Base-by-base conservation (phyloP, 2,113 vertebrate species). In the Triplophysa dalaica region DNA sequence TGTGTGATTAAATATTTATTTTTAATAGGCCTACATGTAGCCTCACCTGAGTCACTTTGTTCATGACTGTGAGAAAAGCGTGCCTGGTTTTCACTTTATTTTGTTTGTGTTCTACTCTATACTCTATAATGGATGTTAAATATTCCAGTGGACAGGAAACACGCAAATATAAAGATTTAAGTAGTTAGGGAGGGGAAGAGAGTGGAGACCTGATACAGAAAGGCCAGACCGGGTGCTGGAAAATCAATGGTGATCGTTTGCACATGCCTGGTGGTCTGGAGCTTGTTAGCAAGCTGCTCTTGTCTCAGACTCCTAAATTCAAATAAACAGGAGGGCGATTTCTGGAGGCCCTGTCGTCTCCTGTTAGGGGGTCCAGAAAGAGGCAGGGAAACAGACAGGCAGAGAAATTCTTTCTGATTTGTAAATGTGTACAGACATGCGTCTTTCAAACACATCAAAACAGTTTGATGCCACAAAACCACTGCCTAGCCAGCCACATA, bases 1-100 rank as follows among this genome's bases (percentile, higher is more conserved):
- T 17, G 95, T 95, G 93, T 93, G 89, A 98, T 97, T 99, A 97
- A 98, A 99, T 94, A 95, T 93, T 97, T 98, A 99, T 98, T 97
- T 97, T 97, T 97, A 98, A 97, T 97, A 94, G n/a, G n/a, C n/a
- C n/a, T n/a, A n/a, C 93, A 94, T 10, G 38, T 84, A 48, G 58
- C 16, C 72, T 75, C 72, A 48, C 16, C 43, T 7, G 14, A 24
- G 29, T 75, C n/a, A 48, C 63, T 75, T 75, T 58, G 63, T 75
- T 63, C 21, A 61, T 29, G 58, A 26, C 38, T 75, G 21, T 29
- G 22, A 63, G 41, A 72, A 72, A 17, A 8, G 11, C 48, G 33
- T 81, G 54, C 73, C 3, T 70, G 29, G 19, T 24, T 58, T 58
- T n/a, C 8, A 21, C 19, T 45, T 45, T 38, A 38, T 38, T 43